These are phyloP conservation scores for Capitulum mitella DNA, from an alignment of 2,888 invertebrate genomes.

Conservation along the genomic window DNA sequence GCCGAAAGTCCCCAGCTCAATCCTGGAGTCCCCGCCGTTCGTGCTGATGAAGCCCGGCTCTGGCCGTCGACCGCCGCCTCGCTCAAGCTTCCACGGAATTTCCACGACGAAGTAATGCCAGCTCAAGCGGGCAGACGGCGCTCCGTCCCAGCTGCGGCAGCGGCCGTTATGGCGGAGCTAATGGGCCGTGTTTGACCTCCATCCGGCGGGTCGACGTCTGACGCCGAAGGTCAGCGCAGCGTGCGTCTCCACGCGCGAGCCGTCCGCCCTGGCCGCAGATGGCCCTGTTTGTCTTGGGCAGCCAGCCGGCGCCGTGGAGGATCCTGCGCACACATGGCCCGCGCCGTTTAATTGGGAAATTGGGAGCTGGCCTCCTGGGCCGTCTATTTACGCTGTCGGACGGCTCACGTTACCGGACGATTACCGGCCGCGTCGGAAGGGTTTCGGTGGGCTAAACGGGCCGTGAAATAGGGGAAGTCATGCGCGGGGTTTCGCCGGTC, in stretches of 20 bases:
- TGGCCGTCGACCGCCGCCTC: no score
- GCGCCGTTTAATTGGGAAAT: not conserved
- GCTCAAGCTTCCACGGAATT: no score
- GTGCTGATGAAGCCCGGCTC: no score
- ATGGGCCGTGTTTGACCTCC: no score
- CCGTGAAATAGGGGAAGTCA: not conserved
- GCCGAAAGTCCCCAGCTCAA: no score
- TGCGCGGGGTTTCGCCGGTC: not conserved
- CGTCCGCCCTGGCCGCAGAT: not conserved
- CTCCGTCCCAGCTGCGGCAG: no score
- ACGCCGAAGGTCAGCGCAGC: no score
- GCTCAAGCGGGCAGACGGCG: no score
- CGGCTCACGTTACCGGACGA: not conserved
- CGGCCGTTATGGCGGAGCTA: no score
- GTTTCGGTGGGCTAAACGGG: not conserved
- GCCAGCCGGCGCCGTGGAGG: not conserved
- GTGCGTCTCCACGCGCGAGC: no score
- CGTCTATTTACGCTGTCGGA: not conserved
- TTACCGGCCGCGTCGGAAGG: not conserved
- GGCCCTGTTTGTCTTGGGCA: not conserved
- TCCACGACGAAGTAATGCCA: no score
- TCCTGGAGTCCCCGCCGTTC: no score
- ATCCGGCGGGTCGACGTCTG: not conserved
- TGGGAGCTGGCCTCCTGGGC: not conserved
- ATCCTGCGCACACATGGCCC: not conserved